Evolutionary conservation across 2,797 vertebrate genomes (phyloP).

Genomic region (Apodemus agrarius): DNA sequence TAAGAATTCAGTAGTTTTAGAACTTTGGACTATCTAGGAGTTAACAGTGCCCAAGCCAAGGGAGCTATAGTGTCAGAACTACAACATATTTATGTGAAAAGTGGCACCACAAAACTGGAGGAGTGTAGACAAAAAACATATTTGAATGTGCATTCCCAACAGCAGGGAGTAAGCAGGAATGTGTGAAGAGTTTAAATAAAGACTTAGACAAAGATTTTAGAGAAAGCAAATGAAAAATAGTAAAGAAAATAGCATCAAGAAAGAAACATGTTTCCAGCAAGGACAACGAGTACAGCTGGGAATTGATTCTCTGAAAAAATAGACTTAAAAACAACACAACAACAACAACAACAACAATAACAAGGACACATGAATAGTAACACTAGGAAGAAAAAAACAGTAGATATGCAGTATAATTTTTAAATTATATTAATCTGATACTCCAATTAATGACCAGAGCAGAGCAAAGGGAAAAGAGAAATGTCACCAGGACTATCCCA

Average conservation of each 20-base stretch:
- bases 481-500: background rate
- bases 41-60: background rate
- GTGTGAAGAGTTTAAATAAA: slow-evolving; percentile 11
- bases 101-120: background rate
- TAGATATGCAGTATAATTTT: background rate
- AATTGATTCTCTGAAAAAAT: background rate
- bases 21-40: background rate
- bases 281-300: background rate
- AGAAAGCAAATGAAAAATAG: background rate
- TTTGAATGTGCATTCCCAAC: background rate
- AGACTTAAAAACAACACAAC: background rate
- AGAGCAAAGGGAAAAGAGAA: background rate
- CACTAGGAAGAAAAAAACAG: background rate
- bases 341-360: background rate
- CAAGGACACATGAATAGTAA: background rate
- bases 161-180: slow-evolving; percentile 15
- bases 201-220: background rate
- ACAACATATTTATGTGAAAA: slow-evolving; percentile 24
- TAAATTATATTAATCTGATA: background rate
- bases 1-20: background rate
- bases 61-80: background rate
- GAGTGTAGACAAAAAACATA: background rate
- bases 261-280: background rate
- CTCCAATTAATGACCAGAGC: background rate
- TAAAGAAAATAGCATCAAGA: background rate